Base-by-base conservation (phyloP, 2,113 vertebrate genomes). In the Pholis gunnellus region DNA sequence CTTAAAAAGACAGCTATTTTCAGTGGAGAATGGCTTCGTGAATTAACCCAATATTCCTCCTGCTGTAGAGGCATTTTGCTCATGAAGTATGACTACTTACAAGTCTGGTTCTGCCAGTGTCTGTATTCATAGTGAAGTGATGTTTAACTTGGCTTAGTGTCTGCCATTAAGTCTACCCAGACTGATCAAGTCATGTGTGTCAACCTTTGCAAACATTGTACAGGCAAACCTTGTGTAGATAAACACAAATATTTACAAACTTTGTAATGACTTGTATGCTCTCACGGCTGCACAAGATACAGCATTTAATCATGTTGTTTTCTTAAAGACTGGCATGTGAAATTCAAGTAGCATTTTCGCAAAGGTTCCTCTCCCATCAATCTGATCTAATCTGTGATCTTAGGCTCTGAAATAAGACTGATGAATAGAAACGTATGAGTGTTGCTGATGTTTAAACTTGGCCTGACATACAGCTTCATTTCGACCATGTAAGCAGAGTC, bases 101-200 rank as follows among this genome's bases (percentile, higher is more conserved):
- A 68, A 63, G 40, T 81, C 86, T 27, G 72, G 84, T 87, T 88
- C 60, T 52, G 44, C 68, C 56, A 54, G 52, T 68, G 52, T 67
- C 42, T 72, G 25, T 52, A 22, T 38, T 54, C 5, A 52, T 38
- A 50, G 9, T 11, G 10, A 60, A 22, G n/a, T 18, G 31, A 10
- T 22, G 25, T 65, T 73, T 60, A 65, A 40, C 38, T 61, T 82
- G 27, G 22, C 54, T 11, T 0, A 25, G 57, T 52, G 42, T 27
- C 54, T 34, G n/a, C 14, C 4, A 25, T 46, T 9, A 84, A 61
- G 9, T 42, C n/a, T 48, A 11, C 18, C 14, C 11, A 56, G 52
- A 17, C 40, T 22, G 14, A 25, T 29, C 0, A 20, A 38, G 27
- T 25, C 0, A 7, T 31, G 71, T 66, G 50, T 64, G 9, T 38